Conservation (phyloP, 2,888 invertebrate genomes). For the Diaprepes abbreviatus region DNA sequence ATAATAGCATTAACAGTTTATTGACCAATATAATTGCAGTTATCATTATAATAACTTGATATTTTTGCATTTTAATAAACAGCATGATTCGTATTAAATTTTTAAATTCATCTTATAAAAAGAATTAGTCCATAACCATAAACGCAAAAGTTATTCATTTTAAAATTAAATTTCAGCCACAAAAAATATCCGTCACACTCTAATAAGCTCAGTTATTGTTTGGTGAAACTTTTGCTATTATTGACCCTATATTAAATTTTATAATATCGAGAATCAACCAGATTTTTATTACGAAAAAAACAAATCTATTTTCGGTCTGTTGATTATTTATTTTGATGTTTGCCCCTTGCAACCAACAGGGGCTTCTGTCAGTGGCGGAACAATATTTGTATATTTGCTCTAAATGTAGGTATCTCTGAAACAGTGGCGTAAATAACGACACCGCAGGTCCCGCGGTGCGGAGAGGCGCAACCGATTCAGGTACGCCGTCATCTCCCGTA, state of each 20-base stretch:
- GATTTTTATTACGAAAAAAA: too few species aligned
- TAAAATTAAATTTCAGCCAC: constrained; percentile 29
- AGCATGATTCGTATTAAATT: constrained; percentile 11
- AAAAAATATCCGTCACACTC: constrained; percentile 37
- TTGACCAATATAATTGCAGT: neutral
- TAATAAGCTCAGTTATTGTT: constrained; percentile 40
- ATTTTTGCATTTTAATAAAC: constrained; percentile 15
- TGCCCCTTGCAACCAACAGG: too few species aligned
- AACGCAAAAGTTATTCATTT: constrained; percentile 31
- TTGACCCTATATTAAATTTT: constrained; percentile 26
- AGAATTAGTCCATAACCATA: constrained; percentile 20
- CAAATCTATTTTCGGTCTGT: too few species aligned
- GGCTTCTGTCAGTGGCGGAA: too few species aligned
- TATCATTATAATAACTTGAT: constrained; percentile 1
- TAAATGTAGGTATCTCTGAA: too few species aligned
- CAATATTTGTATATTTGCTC: too few species aligned
- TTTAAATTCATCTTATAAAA: constrained; percentile 7
- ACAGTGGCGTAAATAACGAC: too few species aligned
- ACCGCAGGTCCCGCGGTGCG: too few species aligned
- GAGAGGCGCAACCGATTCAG: too few species aligned
- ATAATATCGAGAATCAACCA: too few species aligned
- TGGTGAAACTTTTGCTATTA: constrained; percentile 30
- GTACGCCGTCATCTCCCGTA: too few species aligned
- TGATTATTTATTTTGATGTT: too few species aligned
- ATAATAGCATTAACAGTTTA: neutral